These are phyloP conservation scores for Micromesistius poutassou DNA, from an alignment of 2,797 vertebrate genomes.

Conservation along the genomic window DNA sequence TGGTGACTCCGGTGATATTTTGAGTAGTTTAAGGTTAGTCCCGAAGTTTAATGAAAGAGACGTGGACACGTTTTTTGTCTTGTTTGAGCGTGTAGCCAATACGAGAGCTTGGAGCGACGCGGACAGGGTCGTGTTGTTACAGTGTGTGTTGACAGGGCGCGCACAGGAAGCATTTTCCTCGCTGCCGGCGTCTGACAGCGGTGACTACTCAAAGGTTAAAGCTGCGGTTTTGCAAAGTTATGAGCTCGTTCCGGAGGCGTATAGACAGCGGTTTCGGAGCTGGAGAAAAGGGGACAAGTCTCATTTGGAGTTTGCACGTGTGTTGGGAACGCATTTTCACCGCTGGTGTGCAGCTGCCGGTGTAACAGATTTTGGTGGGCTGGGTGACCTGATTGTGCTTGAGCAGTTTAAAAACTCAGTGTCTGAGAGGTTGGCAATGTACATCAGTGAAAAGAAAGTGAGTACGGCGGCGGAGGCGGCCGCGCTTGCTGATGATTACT, in stretches of 20 bases:
- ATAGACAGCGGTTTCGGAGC: neutral
- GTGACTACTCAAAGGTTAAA: neutral
- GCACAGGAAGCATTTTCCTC: neutral
- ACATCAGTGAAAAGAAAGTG: neutral
- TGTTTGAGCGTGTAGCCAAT: neutral
- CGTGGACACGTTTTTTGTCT: neutral
- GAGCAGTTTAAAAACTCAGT: no score
- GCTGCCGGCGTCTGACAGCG: neutral
- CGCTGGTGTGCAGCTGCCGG: neutral
- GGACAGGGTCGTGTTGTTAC: neutral
- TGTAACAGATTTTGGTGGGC: neutral
- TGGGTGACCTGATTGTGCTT: no score
- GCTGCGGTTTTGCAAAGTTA: neutral
- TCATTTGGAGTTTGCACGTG: neutral
- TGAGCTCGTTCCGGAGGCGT: slow-evolving; percentile 6
- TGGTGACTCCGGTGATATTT: neutral
- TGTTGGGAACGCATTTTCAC: neutral
- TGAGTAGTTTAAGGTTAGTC: neutral
- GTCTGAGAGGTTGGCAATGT: neutral
- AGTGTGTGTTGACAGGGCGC: neutral
- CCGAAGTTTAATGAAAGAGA: neutral
- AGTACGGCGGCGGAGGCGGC: neutral
- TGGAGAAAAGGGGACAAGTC: neutral
- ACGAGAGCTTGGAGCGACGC: neutral
- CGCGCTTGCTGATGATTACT: neutral